Conservation (phyloP, 2,113 vertebrate species). For the Saiga tatarica region DNA sequence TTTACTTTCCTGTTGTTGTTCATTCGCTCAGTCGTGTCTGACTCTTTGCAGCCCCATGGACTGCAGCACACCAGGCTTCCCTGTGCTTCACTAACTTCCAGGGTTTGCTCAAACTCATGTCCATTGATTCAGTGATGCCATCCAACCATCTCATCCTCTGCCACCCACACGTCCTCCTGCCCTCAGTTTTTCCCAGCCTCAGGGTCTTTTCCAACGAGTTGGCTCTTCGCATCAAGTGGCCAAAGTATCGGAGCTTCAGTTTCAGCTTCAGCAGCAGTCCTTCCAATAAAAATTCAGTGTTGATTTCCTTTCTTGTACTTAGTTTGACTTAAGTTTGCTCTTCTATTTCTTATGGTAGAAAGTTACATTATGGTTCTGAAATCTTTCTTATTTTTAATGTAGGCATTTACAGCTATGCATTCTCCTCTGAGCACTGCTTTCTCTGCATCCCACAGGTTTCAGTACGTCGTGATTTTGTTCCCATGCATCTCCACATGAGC, state of each 20-base stretch:
- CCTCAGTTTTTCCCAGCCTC: not conserved
- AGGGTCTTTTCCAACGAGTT: not conserved
- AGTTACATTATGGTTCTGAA: not conserved
- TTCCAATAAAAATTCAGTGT: not conserved
- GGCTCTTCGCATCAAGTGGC: not conserved
- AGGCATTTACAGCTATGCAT: not conserved
- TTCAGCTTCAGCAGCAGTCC: not conserved
- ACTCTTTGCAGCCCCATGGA: not conserved
- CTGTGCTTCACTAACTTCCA: not conserved
- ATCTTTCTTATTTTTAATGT: not conserved
- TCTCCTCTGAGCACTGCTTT: not conserved
- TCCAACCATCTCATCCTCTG: not conserved
- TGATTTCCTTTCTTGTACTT: not conserved
- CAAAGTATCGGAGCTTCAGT: not conserved
- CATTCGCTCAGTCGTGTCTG: rapidly evolving
- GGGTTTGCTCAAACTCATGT: not conserved
- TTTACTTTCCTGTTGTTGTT: not conserved
- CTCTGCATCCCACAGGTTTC: not conserved
- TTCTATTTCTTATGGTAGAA: not conserved
- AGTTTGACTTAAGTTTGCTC: not conserved
- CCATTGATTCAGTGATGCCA: not conserved
- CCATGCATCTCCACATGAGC: not conserved
- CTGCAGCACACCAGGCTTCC: not conserved
- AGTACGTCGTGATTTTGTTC: not conserved
- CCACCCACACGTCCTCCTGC: not conserved